These are phyloP conservation scores for Zaprionus ghesquierei DNA, from an alignment of 1,140 invertebrate genomes.

Conservation along the genomic window DNA sequence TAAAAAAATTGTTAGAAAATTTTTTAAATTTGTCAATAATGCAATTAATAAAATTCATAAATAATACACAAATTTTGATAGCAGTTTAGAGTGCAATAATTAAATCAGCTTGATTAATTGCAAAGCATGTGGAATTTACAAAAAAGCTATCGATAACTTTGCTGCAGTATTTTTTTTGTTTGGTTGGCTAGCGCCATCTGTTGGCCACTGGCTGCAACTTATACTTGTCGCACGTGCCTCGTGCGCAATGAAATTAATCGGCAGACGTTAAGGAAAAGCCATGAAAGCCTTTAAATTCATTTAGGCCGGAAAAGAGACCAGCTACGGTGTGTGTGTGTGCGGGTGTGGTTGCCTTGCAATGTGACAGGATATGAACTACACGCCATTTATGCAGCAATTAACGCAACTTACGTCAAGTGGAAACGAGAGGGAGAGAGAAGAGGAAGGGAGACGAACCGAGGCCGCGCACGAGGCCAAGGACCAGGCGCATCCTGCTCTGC, in stretches of 20 bases:
- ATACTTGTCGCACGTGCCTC: constrained; percentile 35
- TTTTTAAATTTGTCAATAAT: too few relatives aligned
- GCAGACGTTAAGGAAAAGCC: constrained; percentile 53
- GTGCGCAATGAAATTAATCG: constrained; percentile 71
- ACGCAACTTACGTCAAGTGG: constrained; percentile 53
- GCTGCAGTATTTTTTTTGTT: too few relatives aligned
- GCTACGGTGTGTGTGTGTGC: not conserved
- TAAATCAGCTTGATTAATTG: not conserved
- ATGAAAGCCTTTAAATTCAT: constrained; percentile 73
- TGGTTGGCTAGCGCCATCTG: constrained; percentile 15
- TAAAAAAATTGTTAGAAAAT: too few relatives aligned
- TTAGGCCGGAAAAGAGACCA: constrained; percentile 33
- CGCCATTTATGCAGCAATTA: constrained; percentile 78
- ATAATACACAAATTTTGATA: not conserved
- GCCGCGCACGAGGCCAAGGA: not conserved
- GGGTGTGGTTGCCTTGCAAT: constrained; percentile 50
- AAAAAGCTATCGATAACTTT: too few relatives aligned
- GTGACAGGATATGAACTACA: constrained; percentile 76
- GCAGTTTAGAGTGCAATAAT: not conserved
- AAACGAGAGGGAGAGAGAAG: not conserved
- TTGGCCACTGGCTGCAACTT: constrained; percentile 1
- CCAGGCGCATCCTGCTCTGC: constrained; percentile 5
- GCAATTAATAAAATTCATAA: not conserved
- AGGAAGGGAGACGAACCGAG: not conserved
- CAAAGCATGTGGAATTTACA: not conserved